phyloP scores from a whole-genome alignment of 2,888 invertebrate genomes.

The Seira ritae region DNA sequence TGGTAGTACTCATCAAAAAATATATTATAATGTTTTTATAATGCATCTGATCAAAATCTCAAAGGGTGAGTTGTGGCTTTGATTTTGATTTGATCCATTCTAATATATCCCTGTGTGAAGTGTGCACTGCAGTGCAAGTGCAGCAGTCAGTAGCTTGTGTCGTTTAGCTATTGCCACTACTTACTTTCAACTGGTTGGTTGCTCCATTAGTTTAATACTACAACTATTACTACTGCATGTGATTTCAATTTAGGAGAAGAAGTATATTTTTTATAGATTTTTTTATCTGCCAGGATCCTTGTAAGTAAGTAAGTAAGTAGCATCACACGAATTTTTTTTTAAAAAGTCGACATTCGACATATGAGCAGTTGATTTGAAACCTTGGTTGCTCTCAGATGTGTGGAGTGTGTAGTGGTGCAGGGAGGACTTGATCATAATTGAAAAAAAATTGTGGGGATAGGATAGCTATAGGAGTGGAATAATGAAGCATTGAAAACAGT shows the following conservation, averaged over 20 bases:
- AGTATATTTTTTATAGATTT: neutral
- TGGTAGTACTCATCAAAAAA: no score
- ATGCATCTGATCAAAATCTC: no score
- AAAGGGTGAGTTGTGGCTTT: no score
- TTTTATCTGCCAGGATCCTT: neutral
- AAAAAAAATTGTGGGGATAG: neutral
- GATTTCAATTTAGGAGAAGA: neutral
- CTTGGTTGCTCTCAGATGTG: slow-evolving; percentile 12
- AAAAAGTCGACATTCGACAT: slow-evolving; percentile 1
- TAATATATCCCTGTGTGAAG: no score
- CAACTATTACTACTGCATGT: neutral
- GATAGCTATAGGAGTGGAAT: neutral
- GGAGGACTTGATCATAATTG: slow-evolving; percentile 13
- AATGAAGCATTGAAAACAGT: neutral
- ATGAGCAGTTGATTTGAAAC: slow-evolving; percentile 38
- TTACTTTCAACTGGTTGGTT: no score
- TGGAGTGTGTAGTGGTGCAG: slow-evolving; percentile 12
- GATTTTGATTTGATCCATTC: no score
- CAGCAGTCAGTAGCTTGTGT: no score
- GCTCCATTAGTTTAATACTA: neutral
- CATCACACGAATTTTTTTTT: neutral
- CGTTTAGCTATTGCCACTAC: no score
- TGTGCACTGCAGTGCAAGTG: no score
- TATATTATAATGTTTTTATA: no score
- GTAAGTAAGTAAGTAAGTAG: neutral